Evolutionary conservation across 2,888 invertebrate species (phyloP), one percentile per base, ranked within the genome.

Genomic region (Xestia ashworthii): DNA sequence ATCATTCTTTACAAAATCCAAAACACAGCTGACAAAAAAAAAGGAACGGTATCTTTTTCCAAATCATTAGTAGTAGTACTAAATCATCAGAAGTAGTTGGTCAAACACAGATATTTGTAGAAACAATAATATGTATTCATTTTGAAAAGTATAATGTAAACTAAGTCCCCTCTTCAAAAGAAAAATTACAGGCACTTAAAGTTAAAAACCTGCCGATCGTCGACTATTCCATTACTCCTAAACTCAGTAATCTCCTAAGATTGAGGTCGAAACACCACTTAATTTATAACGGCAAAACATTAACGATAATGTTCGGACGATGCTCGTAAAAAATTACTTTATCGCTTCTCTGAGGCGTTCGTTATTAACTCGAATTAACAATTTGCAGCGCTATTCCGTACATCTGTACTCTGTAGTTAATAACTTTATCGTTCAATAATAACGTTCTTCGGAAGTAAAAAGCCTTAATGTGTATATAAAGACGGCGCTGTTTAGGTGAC

Each of bases 281-380:
- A 94, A 94, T 95, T 93, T 94, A 93, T 93, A 94, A 93, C 93
- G 92, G 93, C 93, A 93, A 94, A 94, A 93, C 93, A 93, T 91
- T 93, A 94, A 92, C 92, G 93, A 93, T 95, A 93, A 95, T 92
- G 92, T 91, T 91, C 89, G 90, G 91, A 88, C 89, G 90, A 90
- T 89, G 90, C 90, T 90, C 94, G 92, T 95, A 95, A 95, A 95
- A 94, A 94, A 93, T 82, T 91, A 93, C 91, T 95, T 95, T 94
- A 95, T 93, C 91, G 93, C 84, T 75, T 89, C 90, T 89, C 90
- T 91, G 91, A 91, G 93, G 91, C 92, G 92, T 90, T 91, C 89
- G 93, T 93, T 95, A 95, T 95, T 96, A 96, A 95, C 91, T 91
- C 88, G 92, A 94, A 95, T 95, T 95, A 96, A 95, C 94, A 95